A percentile compares a stretch with the other conserved stretches of the same genome.
Evolutionary conservation across 2,888 invertebrate genomes (phyloP).

Genomic region (Ochropleura plecta): DNA sequence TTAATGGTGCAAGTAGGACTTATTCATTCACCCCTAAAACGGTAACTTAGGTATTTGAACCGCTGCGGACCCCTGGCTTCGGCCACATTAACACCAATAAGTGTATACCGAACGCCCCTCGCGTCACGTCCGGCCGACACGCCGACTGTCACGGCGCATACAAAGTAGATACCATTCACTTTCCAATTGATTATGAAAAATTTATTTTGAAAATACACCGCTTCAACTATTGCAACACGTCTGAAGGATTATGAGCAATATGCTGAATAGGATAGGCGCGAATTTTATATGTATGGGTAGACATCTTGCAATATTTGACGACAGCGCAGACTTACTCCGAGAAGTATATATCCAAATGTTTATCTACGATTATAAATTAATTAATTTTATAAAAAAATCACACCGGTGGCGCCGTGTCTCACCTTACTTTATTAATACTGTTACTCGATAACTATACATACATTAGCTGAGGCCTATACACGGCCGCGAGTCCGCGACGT

Average conservation of each 20-base stretch:
- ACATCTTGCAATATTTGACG: slow-evolving; percentile 53
- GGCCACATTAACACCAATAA: slow-evolving; percentile 24
- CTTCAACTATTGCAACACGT: slow-evolving; percentile 37
- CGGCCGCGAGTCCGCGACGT: slow-evolving; percentile 29
- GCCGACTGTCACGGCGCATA: slow-evolving; percentile 41
- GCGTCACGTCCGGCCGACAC: slow-evolving; percentile 26
- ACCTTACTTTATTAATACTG: slow-evolving; percentile 82
- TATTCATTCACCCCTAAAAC: too few species aligned
- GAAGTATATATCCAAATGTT: slow-evolving; percentile 62
- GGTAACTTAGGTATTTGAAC: neutral
- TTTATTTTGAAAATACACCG: slow-evolving; percentile 53
- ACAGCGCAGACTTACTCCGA: slow-evolving; percentile 55
- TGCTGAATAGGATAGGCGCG: slow-evolving; percentile 37
- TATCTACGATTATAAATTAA: slow-evolving; percentile 68
- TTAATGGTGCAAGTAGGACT: too few species aligned
- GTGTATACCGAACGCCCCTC: slow-evolving; percentile 9
- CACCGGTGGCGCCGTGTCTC: slow-evolving; percentile 73
- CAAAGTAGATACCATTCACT: slow-evolving; percentile 54
- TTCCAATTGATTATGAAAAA: slow-evolving; percentile 56
- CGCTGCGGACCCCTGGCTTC: slow-evolving; percentile 5
- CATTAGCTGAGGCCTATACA: slow-evolving; percentile 58
- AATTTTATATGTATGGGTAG: slow-evolving; percentile 24
- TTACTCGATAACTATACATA: slow-evolving; percentile 72
- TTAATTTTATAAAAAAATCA: slow-evolving; percentile 68
- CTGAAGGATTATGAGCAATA: slow-evolving; percentile 46